phyloP scores from a whole-genome alignment of 2,113 vertebrate genomes.

The Shinisaurus crocodilurus region DNA sequence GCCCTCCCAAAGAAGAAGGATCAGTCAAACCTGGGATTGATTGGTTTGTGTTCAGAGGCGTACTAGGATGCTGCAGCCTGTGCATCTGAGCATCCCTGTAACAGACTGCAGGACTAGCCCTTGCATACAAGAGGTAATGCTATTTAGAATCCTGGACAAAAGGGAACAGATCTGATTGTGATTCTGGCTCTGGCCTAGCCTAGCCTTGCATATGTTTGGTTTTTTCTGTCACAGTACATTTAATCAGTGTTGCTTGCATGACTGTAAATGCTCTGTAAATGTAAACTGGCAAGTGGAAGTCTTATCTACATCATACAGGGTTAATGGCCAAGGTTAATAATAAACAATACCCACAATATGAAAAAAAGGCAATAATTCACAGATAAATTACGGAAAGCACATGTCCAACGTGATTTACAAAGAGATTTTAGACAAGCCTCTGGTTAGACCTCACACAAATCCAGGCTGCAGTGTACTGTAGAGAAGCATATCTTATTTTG shows the following conservation, averaged over 20 bases:
- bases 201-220: constrained; percentile 52
- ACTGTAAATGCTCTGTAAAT: constrained; percentile 68
- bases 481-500: constrained; percentile 53
- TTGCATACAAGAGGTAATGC: not conserved
- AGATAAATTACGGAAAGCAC: constrained; percentile 69
- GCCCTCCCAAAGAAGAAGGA: constrained; percentile 38
- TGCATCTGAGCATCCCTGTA: fast-evolving
- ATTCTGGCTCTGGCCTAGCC: no score
- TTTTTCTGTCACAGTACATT: constrained; percentile 68
- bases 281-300: constrained; percentile 76
- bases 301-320: constrained; percentile 73
- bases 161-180: constrained; percentile 30
- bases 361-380: constrained; percentile 73
- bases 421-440: constrained; percentile 65
- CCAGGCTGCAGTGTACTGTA: constrained; percentile 37
- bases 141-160: not conserved
- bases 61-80: not conserved
- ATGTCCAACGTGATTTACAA: constrained; percentile 71
- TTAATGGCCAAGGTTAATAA: constrained; percentile 81
- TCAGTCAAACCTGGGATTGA: constrained; percentile 34
- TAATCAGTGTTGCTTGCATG: constrained; percentile 69
- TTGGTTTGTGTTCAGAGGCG: constrained; percentile 16
- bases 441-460: constrained; percentile 56
- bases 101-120: not conserved
- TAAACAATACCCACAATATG: constrained; percentile 81